These are phyloP conservation scores for Spialia ferax DNA, from an alignment of 2,888 invertebrate genomes.

Conservation along the genomic window DNA sequence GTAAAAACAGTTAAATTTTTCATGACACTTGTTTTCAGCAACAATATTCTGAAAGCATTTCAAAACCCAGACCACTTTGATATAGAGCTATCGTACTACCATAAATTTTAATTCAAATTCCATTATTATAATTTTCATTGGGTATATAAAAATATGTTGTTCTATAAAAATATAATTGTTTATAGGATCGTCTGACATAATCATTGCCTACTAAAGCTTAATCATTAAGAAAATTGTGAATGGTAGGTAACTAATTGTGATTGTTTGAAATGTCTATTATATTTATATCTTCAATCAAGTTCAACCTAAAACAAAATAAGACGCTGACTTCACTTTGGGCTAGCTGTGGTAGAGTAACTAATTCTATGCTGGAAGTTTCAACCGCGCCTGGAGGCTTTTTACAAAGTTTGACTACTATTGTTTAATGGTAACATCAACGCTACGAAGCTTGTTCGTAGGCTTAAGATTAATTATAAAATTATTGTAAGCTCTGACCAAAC, in stretches of 20 bases:
- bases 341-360: neutral
- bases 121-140: neutral
- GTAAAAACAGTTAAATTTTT: slow-evolving; percentile 24
- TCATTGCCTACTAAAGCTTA: no score
- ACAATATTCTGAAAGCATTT: slow-evolving; percentile 22
- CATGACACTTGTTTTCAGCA: slow-evolving; percentile 17
- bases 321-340: neutral
- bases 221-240: no score
- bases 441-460: neutral
- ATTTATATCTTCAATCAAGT: no score
- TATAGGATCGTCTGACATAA: no score
- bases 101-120: slow-evolving; percentile 11
- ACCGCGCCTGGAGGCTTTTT: slow-evolving; percentile 4
- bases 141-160: no score
- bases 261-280: no score
- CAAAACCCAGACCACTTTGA: slow-evolving; percentile 21
- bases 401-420: slow-evolving; percentile 1
- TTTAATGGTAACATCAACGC: neutral
- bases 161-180: neutral
- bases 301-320: neutral
- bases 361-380: neutral
- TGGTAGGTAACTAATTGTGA: no score
- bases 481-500: neutral
- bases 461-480: neutral
- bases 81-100: neutral